Conservation (phyloP, 2,888 invertebrate species). For the Arrhopalites spinosus region DNA sequence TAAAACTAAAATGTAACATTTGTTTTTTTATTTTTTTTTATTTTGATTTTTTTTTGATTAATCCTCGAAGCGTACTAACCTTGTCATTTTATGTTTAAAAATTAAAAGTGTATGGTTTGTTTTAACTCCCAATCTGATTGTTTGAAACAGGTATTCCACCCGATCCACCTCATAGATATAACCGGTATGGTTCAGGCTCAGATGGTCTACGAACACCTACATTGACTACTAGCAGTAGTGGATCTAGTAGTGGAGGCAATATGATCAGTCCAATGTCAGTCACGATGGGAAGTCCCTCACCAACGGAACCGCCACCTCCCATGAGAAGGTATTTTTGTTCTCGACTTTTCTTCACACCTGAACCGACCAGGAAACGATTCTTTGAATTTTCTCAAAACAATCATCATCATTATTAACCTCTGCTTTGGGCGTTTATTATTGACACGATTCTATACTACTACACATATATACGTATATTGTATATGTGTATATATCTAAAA, state of each 20-base stretch:
- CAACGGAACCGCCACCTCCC: slow-evolving; percentile 55
- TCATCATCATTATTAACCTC: slow-evolving; percentile 12
- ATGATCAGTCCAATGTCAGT: slow-evolving; percentile 51
- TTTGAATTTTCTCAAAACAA: slow-evolving; percentile 51
- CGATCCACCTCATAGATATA: slow-evolving; percentile 53
- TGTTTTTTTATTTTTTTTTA: too few species aligned
- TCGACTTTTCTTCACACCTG: slow-evolving; percentile 56
- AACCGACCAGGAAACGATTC: slow-evolving; percentile 55
- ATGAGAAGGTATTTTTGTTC: slow-evolving; percentile 57
- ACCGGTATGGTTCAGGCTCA: slow-evolving; percentile 34
- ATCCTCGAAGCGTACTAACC: too few species aligned
- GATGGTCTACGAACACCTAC: slow-evolving; percentile 49
- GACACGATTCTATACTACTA: not conserved
- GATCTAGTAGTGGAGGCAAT: slow-evolving; percentile 52
- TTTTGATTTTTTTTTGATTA: too few species aligned
- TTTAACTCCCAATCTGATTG: too few species aligned
- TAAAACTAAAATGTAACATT: too few species aligned
- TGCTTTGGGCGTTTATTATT: not conserved
- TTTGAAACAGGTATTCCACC: slow-evolving; percentile 50
- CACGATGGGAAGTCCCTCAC: slow-evolving; percentile 50
- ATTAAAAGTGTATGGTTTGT: too few species aligned
- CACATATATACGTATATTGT: not conserved
- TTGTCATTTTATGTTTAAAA: too few species aligned
- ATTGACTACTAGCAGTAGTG: slow-evolving; percentile 47
- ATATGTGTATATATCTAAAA: not conserved